A percentile compares a stretch with the other conserved stretches of the same genome.
Conservation (phyloP, 2,113 vertebrate species). For the Calyptommatus sinebrachiatus region DNA sequence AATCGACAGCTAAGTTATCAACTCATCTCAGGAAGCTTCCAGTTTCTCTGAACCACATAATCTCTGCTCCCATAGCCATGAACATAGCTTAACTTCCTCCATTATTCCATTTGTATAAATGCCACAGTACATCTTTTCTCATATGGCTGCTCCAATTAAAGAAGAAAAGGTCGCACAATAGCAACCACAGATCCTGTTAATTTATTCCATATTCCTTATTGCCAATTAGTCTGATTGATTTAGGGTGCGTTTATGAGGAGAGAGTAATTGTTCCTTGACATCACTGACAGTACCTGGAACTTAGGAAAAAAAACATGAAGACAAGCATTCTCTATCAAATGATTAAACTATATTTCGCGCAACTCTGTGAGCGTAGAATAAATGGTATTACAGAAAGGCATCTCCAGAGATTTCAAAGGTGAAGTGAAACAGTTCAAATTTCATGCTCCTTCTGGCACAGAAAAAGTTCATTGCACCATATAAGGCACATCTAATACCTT, state of each 20-base stretch:
- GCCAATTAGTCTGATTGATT: conserved; percentile 26
- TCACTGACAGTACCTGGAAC: conserved; percentile 33
- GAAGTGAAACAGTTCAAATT: conserved; percentile 61
- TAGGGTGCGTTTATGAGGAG: conserved; percentile 33
- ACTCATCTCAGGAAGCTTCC: neutral
- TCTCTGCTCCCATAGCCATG: neutral
- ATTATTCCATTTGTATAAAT: neutral
- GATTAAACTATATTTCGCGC: conserved; percentile 56
- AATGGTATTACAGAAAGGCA: conserved; percentile 52
- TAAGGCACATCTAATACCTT: conserved; percentile 57
- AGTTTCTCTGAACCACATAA: neutral
- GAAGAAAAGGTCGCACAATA: conserved; percentile 42
- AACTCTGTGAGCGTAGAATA: conserved; percentile 41
- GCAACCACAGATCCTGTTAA: conserved; percentile 29
- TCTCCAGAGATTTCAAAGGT: conserved; percentile 49
- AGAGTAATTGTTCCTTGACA: conserved; percentile 48
- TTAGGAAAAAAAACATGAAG: conserved; percentile 33
- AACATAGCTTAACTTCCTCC: neutral
- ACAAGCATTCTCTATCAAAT: conserved; percentile 51
- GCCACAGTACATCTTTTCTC: neutral
- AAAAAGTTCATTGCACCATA: conserved; percentile 53
- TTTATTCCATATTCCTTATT: conserved; percentile 7
- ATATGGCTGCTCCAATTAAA: conserved; percentile 14
- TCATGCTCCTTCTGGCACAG: conserved; percentile 46
- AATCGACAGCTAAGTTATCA: neutral